Evolutionary conservation across 2,113 vertebrate genomes (phyloP).

Genomic region (Urocitellus parryii): DNA sequence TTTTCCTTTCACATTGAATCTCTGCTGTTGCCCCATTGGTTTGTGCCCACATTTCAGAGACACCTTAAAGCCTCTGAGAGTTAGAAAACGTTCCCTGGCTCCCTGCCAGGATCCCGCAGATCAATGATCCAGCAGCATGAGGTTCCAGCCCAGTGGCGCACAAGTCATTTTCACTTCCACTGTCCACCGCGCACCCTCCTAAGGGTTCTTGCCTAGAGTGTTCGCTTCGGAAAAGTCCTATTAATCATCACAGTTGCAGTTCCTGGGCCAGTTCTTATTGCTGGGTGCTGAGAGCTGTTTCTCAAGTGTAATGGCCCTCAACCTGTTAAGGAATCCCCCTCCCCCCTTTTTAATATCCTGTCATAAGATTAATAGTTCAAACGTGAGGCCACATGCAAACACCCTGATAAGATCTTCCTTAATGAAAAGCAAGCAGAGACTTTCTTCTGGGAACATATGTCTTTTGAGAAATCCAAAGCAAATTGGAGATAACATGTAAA

Average conservation of each 20-base stretch:
- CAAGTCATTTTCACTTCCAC: constrained; percentile 83
- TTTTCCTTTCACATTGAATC: constrained; percentile 51
- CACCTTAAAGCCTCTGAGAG: constrained; percentile 78
- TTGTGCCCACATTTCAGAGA: constrained; percentile 67
- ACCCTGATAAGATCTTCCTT: constrained; percentile 71
- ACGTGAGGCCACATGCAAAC: constrained; percentile 52
- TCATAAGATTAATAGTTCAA: constrained; percentile 76
- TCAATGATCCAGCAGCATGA: constrained; percentile 83
- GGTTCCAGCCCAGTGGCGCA: constrained; percentile 83
- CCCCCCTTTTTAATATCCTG: constrained; percentile 75
- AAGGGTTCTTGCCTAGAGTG: constrained; percentile 72
- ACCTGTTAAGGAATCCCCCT: constrained; percentile 69
- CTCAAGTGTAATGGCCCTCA: constrained; percentile 79
- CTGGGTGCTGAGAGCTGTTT: constrained; percentile 72
- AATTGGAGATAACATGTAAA: constrained; percentile 77
- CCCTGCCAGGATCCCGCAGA: constrained; percentile 76
- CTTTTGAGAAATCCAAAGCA: constrained; percentile 80
- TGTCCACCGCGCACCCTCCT: constrained; percentile 74
- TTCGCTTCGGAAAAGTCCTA: constrained; percentile 83
- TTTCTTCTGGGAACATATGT: constrained; percentile 76
- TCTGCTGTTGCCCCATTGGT: constrained; percentile 41
- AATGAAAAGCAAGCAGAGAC: constrained; percentile 71
- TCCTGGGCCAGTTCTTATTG: constrained; percentile 68
- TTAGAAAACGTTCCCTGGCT: constrained; percentile 72
- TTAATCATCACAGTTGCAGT: constrained; percentile 78